phyloP scores from a whole-genome alignment of 2,797 vertebrate genomes.

The Nyctalus aviator region DNA sequence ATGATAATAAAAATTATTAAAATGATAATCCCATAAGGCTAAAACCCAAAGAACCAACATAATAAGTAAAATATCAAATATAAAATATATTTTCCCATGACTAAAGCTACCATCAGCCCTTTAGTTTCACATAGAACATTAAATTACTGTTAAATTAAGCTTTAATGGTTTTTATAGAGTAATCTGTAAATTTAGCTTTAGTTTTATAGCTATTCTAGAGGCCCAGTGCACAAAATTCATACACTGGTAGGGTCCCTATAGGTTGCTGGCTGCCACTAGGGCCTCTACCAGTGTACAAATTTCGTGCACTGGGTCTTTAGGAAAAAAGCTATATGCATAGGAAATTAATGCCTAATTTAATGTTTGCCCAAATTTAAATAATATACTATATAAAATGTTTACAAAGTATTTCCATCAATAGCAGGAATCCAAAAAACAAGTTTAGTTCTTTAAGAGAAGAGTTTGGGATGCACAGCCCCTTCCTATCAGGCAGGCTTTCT shows the following conservation, averaged over 20 bases:
- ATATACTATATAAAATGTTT: constrained; percentile 49
- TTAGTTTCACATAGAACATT: constrained; percentile 55
- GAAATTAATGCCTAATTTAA: constrained; percentile 74
- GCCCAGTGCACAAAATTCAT: no score
- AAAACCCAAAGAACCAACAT: constrained; percentile 56
- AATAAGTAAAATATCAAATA: constrained; percentile 61
- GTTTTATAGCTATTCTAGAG: constrained; percentile 59
- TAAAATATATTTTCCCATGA: constrained; percentile 51
- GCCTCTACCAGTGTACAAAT: no score
- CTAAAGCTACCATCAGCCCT: background rate
- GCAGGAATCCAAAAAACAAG: constrained; percentile 10
- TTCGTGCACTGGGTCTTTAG: no score
- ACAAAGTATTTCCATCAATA: constrained; percentile 63
- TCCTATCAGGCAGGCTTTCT: background rate
- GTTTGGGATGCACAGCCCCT: background rate
- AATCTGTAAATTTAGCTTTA: constrained; percentile 73
- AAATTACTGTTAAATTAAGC: constrained; percentile 74
- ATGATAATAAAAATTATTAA: constrained; percentile 61
- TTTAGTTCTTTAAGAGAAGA: constrained; percentile 43
- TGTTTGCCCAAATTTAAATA: constrained; percentile 71
- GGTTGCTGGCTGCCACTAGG: no score
- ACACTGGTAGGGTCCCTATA: no score
- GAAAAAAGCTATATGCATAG: constrained; percentile 61
- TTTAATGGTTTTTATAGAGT: constrained; percentile 69
- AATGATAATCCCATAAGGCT: constrained; percentile 48